These are phyloP conservation scores for Galemys pyrenaicus DNA, from an alignment of 2,113 vertebrate species.

Conservation along the genomic window DNA sequence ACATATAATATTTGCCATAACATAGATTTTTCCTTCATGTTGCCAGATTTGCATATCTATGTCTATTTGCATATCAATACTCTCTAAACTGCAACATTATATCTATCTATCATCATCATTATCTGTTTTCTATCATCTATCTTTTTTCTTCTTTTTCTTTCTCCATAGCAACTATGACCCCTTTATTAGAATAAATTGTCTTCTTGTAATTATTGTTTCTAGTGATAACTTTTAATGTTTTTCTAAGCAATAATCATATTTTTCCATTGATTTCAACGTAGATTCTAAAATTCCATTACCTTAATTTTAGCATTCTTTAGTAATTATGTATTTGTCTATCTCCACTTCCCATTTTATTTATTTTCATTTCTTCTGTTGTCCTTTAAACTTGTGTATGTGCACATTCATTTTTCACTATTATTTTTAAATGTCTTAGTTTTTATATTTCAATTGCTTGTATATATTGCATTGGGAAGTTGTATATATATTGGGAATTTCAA, in stretches of 20 bases:
- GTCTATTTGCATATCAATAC: neutral
- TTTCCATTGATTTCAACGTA: neutral
- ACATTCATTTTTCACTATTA: neutral
- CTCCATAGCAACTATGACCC: neutral
- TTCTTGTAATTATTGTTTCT: neutral
- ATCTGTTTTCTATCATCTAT: too few species aligned
- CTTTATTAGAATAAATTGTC: neutral
- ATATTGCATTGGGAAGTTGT: neutral
- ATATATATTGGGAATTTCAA: neutral
- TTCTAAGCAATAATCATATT: neutral
- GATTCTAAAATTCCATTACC: neutral
- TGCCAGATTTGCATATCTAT: too few species aligned
- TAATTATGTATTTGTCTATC: neutral
- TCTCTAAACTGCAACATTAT: neutral
- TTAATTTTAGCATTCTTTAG: neutral
- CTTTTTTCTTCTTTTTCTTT: neutral
- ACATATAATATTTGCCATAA: too few species aligned
- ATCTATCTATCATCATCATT: neutral
- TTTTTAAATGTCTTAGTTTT: neutral
- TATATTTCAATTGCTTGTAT: neutral
- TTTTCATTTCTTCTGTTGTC: neutral
- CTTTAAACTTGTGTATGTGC: neutral
- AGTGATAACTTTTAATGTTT: neutral
- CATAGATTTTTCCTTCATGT: too few species aligned
- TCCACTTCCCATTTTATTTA: neutral